Evolutionary conservation across 1,140 invertebrate genomes (phyloP).

Genomic region (Parasteatoda tepidariorum): DNA sequence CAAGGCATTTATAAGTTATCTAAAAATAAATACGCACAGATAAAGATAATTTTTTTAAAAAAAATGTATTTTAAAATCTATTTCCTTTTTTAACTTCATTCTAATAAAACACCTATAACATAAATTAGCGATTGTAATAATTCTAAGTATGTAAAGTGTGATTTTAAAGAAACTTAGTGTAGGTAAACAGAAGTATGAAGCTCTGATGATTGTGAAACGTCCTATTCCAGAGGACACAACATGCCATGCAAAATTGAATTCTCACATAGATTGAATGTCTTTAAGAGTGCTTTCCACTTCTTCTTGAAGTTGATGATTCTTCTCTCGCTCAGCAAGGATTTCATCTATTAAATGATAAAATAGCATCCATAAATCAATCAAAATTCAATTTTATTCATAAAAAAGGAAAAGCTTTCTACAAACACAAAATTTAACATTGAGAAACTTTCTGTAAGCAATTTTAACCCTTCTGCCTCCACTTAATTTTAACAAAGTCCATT

Average conservation of each 20-base stretch:
- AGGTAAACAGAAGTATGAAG: neutral
- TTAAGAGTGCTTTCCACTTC: slow-evolving; percentile 99
- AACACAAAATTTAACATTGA: too few relatives aligned
- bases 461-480: too few relatives aligned
- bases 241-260: slow-evolving; percentile 6
- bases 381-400: neutral
- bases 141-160: neutral
- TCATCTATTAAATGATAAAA: slow-evolving; percentile 87
- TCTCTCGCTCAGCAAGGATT: slow-evolving; percentile 92
- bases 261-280: slow-evolving; percentile 99
- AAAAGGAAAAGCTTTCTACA: too few relatives aligned
- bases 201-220: neutral
- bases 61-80: too few relatives aligned
- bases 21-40: too few relatives aligned
- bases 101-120: too few relatives aligned
- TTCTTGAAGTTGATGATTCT: slow-evolving; percentile 95
- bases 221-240: neutral
- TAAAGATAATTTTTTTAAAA: too few relatives aligned
- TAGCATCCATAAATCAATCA: neutral
- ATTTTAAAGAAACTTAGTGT: neutral
- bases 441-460: too few relatives aligned
- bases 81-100: too few relatives aligned
- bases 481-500: too few relatives aligned
- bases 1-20: too few relatives aligned
- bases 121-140: too few relatives aligned